Percentiles rank a stretch among this genome's conserved stretches.
phyloP scores from a whole-genome alignment of 1,140 invertebrate genomes.

The Heliothis virescens region DNA sequence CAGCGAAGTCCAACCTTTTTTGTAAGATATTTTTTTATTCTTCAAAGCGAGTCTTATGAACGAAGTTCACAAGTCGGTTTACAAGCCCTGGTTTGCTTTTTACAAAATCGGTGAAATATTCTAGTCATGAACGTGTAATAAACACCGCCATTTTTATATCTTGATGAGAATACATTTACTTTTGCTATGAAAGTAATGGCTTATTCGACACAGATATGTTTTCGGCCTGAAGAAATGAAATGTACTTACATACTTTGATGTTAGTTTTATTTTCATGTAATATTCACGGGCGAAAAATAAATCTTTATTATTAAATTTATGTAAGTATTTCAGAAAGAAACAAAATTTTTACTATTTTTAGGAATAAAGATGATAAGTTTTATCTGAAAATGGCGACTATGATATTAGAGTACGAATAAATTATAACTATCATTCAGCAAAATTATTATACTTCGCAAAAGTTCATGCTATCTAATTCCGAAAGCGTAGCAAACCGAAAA shows the following conservation, averaged over 20 bases:
- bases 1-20: slow-evolving; percentile 29
- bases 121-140: slow-evolving; percentile 41
- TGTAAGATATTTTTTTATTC: slow-evolving; percentile 30
- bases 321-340: too few species aligned
- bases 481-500: not conserved
- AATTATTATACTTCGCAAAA: not conserved
- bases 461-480: not conserved
- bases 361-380: too few species aligned
- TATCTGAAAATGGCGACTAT: too few species aligned
- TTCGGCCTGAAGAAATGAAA: not conserved
- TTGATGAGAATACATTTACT: slow-evolving; percentile 33
- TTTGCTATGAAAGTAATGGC: slow-evolving; percentile 36
- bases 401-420: not conserved
- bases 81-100: slow-evolving; percentile 31
- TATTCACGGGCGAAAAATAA: too few species aligned
- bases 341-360: too few species aligned
- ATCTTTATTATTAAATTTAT: too few species aligned
- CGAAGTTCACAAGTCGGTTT: slow-evolving; percentile 31
- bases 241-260: too few species aligned
- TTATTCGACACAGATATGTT: not conserved
- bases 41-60: slow-evolving; percentile 39
- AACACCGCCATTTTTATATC: slow-evolving; percentile 30
- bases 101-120: slow-evolving; percentile 26
- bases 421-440: not conserved
- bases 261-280: too few species aligned